phyloP scores from a whole-genome alignment of 2,888 invertebrate genomes.

The Phortica okadai region DNA sequence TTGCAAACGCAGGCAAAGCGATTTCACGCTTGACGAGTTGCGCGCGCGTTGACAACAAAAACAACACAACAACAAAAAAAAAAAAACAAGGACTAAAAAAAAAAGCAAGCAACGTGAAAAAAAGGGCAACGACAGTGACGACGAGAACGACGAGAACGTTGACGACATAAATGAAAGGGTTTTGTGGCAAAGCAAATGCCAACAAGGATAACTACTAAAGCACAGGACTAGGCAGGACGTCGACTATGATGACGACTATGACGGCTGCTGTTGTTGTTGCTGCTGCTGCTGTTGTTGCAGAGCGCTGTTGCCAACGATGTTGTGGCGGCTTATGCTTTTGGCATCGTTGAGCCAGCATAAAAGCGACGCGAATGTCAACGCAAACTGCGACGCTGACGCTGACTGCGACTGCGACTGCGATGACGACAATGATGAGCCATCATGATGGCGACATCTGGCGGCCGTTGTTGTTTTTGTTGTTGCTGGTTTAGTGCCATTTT shows the following conservation, averaged over 20 bases:
- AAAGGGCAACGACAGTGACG: constrained; percentile 6
- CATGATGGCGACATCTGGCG: constrained; percentile 16
- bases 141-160: not conserved
- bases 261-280: not conserved
- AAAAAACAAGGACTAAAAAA: not conserved
- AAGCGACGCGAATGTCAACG: not conserved
- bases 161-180: constrained; percentile 18
- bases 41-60: constrained; percentile 34
- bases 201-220: not conserved
- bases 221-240: not conserved
- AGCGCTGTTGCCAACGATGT: not conserved
- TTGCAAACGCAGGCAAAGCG: constrained; percentile 60
- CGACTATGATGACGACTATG: not conserved
- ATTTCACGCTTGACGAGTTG: constrained; percentile 61
- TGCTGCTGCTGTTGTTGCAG: not conserved
- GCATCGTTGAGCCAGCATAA: not conserved
- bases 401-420: constrained; percentile 3
- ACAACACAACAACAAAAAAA: constrained; percentile 17
- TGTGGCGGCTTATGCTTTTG: not conserved
- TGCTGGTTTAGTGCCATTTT: constrained; percentile 12
- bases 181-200: constrained; percentile 11
- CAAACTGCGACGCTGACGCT: not conserved
- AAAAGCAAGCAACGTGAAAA: not conserved
- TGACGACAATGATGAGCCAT: not conserved
- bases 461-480: not conserved